Conservation (phyloP, 2,888 invertebrate species). For the Tricholauxania praeusta region DNA sequence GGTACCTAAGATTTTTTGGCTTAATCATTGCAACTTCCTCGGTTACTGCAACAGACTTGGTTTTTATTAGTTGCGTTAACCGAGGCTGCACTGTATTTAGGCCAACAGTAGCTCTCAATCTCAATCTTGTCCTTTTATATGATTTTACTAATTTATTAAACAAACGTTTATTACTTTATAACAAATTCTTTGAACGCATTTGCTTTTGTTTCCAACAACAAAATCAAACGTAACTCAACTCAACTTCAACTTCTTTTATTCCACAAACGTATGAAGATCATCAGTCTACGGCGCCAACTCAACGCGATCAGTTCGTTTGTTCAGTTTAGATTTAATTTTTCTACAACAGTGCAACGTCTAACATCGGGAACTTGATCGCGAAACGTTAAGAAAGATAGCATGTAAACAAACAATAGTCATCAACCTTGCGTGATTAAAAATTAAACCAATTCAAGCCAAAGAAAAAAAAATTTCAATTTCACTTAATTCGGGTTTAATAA, state of each 20-base stretch:
- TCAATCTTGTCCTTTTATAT: too few relatives aligned
- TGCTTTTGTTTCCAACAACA: slow-evolving; percentile 21
- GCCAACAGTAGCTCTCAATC: too few relatives aligned
- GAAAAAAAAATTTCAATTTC: slow-evolving; percentile 28
- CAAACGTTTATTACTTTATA: too few relatives aligned
- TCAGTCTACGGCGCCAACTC: slow-evolving; percentile 35
- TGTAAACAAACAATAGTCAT: slow-evolving; percentile 7
- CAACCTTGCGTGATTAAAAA: not conserved
- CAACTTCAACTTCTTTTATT: slow-evolving; percentile 26
- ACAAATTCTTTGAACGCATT: slow-evolving; percentile 14
- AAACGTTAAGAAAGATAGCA: slow-evolving; percentile 2
- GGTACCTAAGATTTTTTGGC: too few relatives aligned
- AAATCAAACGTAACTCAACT: slow-evolving; percentile 14
- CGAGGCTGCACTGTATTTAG: too few relatives aligned
- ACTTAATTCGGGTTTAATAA: slow-evolving; percentile 26
- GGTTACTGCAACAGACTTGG: too few relatives aligned
- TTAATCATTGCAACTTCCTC: too few relatives aligned
- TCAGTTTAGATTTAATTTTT: slow-evolving; percentile 1
- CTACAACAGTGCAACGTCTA: not conserved
- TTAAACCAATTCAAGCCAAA: too few relatives aligned
- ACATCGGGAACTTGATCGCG: not conserved
- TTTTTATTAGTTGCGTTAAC: too few relatives aligned
- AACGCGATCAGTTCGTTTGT: slow-evolving; percentile 32
- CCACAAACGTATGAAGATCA: slow-evolving; percentile 12
- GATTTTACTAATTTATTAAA: too few relatives aligned